phyloP scores from a whole-genome alignment of 2,797 vertebrate genomes.

The Enteromius radiatus region DNA sequence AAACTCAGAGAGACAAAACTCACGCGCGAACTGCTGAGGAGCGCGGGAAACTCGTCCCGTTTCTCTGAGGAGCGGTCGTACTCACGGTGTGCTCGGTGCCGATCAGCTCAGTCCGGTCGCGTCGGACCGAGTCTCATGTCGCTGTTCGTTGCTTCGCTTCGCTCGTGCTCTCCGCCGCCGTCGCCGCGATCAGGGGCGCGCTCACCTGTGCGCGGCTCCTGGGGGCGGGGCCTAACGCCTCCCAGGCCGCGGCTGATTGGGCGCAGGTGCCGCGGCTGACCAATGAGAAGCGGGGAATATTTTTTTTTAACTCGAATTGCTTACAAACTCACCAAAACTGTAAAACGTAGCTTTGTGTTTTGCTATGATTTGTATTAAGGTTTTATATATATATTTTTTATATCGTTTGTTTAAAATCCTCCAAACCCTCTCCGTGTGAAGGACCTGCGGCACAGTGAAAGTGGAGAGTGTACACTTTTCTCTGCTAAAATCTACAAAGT shows the following conservation, averaged over 20 bases:
- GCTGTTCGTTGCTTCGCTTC: too few species aligned
- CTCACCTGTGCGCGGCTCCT: constrained; percentile 27
- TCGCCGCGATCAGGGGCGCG: background rate
- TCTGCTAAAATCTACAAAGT: background rate
- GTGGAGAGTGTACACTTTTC: too few species aligned
- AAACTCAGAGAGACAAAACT: too few species aligned
- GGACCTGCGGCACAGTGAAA: too few species aligned
- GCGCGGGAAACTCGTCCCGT: background rate
- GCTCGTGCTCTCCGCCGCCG: background rate
- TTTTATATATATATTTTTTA: background rate
- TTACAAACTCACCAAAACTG: too few species aligned
- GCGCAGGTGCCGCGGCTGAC: background rate
- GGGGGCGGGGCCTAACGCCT: background rate
- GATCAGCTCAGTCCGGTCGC: background rate
- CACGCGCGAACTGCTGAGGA: background rate
- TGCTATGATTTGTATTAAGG: background rate
- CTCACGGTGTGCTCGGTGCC: background rate
- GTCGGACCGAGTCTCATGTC: background rate
- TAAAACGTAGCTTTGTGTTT: too few species aligned
- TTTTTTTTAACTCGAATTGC: too few species aligned
- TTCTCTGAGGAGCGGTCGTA: background rate
- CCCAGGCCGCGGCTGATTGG: constrained; percentile 1
- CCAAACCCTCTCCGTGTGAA: background rate
- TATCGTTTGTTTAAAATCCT: background rate
- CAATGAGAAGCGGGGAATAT: background rate